Percentiles rank a stretch among this genome's conserved stretches.
Conservation (phyloP, 2,113 vertebrate species). For the Rutilus rutilus region DNA sequence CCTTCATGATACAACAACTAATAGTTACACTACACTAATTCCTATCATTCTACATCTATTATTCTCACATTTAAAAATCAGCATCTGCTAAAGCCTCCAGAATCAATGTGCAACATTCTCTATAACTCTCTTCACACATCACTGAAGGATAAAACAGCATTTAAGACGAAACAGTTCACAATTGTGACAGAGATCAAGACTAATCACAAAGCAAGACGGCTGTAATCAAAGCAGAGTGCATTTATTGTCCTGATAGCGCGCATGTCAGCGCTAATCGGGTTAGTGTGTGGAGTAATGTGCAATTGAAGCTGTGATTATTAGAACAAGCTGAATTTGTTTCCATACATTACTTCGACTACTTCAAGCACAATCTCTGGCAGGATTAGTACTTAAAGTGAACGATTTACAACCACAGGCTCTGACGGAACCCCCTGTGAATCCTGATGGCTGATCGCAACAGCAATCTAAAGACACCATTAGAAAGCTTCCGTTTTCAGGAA, state of each 20-base stretch:
- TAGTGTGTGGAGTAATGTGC: constrained; percentile 51
- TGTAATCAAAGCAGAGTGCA: constrained; percentile 60
- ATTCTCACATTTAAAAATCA: constrained; percentile 19
- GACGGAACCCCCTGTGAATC: constrained; percentile 2
- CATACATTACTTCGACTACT: constrained; percentile 32
- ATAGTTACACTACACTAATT: neutral
- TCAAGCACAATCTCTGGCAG: neutral
- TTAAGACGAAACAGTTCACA: constrained; percentile 50
- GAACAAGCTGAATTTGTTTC: constrained; percentile 49
- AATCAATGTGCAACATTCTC: constrained; percentile 22
- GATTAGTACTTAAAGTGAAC: constrained; percentile 35
- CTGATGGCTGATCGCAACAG: neutral
- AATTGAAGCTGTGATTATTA: constrained; percentile 56
- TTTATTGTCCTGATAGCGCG: constrained; percentile 51
- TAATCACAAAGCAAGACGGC: constrained; percentile 51
- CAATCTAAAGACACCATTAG: neutral
- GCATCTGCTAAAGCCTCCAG: neutral
- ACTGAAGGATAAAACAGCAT: constrained; percentile 49
- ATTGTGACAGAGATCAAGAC: constrained; percentile 63
- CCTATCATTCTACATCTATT: neutral
- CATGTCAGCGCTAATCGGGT: constrained; percentile 58
- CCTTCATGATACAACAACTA: neutral
- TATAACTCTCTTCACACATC: constrained; percentile 41
- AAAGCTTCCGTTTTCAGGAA: neutral
- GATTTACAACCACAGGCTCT: neutral